A percentile compares a stretch with the other conserved stretches of the same genome.
Evolutionary conservation across 2,113 vertebrate genomes (phyloP).

Genomic region (Lagopus muta): DNA sequence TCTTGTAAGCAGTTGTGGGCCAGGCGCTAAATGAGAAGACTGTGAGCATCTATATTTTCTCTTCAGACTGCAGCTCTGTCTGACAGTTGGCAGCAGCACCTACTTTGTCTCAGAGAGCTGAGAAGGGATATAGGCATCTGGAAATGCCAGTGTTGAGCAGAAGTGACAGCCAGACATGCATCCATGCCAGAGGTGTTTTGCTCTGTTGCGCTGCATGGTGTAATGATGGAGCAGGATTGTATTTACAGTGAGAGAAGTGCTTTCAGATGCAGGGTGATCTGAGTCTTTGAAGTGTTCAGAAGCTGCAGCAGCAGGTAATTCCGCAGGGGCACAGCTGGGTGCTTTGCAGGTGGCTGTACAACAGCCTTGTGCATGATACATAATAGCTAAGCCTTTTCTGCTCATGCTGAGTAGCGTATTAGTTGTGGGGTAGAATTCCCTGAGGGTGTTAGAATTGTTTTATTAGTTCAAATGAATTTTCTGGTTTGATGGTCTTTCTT

Average conservation of each 20-base stretch:
- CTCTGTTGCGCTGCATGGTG: conserved; percentile 35
- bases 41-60: background rate
- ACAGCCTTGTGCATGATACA: background rate
- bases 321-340: conserved; percentile 37
- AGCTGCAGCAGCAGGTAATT: conserved; percentile 38
- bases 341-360: conserved; percentile 48
- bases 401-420: conserved; percentile 16
- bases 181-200: background rate
- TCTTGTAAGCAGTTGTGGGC: background rate
- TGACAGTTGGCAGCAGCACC: conserved; percentile 53
- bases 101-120: background rate
- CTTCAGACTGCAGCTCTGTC: background rate
- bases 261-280: background rate
- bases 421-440: conserved; percentile 13
- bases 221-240: background rate
- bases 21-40: background rate
- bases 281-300: conserved; percentile 49
- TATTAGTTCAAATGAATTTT: background rate
- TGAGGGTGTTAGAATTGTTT: background rate
- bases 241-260: background rate
- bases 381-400: background rate
- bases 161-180: background rate
- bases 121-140: conserved; percentile 10
- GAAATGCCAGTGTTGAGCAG: background rate
- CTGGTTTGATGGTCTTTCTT: background rate